Percentiles rank a stretch among this genome's conserved stretches.
These are phyloP conservation scores for Catharus bicknelli DNA, from an alignment of 2,113 vertebrate genomes.

Conservation along the genomic window DNA sequence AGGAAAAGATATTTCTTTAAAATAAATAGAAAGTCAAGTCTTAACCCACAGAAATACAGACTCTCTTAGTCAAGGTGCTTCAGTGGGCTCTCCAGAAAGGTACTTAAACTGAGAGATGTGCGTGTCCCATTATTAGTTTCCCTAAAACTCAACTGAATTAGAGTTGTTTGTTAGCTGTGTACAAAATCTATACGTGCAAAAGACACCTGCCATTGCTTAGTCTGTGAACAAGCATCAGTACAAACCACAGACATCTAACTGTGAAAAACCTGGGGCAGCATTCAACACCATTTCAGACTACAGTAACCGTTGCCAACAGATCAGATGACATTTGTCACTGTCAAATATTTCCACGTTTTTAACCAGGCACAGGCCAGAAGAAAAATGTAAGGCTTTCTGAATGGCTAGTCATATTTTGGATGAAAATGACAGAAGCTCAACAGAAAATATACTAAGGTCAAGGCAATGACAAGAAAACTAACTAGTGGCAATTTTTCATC, in stretches of 20 bases:
- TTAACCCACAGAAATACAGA: neutral
- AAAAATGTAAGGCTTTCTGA: constrained; percentile 12
- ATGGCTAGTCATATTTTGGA: neutral
- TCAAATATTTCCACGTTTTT: neutral
- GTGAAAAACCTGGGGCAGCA: neutral
- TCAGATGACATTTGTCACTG: neutral
- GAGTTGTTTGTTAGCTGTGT: neutral
- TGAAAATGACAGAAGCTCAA: neutral
- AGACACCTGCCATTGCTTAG: neutral
- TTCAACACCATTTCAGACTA: neutral
- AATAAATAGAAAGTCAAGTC: neutral
- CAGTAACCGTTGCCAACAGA: neutral
- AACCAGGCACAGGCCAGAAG: neutral
- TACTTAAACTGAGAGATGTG: neutral
- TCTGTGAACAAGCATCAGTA: neutral
- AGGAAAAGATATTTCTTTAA: neutral
- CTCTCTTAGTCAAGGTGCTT: neutral
- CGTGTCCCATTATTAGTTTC: neutral
- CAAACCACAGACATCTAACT: neutral
- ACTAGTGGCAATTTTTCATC: neutral
- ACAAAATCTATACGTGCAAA: neutral
- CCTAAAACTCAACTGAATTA: neutral
- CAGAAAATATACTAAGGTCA: constrained; percentile 11
- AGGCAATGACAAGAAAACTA: neutral
- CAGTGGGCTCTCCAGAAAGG: neutral